phyloP scores from a whole-genome alignment of 2,888 invertebrate species.

The Disparrhopalites patrizii region DNA sequence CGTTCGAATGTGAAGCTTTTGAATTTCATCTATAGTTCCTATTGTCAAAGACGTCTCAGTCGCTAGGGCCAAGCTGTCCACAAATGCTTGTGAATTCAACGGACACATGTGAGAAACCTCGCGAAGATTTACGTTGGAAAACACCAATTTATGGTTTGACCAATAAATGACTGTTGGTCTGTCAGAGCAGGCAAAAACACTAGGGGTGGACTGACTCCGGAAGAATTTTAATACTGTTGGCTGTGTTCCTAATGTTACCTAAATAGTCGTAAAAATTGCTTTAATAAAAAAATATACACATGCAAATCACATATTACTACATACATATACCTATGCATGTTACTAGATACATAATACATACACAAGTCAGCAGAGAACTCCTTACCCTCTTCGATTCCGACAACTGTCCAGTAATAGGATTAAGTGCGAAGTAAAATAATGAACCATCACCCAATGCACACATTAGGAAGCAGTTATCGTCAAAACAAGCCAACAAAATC shows the following conservation, averaged over 20 bases:
- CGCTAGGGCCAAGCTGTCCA: slow-evolving; percentile 83
- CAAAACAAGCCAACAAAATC: slow-evolving; percentile 88
- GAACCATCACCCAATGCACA: slow-evolving; percentile 97
- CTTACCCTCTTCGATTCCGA: slow-evolving; percentile 77
- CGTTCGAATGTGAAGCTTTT: slow-evolving; percentile 93
- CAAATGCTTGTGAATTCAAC: slow-evolving; percentile 89
- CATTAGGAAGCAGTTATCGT: slow-evolving; percentile 81
- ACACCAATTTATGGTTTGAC: slow-evolving; percentile 96
- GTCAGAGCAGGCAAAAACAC: slow-evolving; percentile 98
- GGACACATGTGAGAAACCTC: slow-evolving; percentile 98
- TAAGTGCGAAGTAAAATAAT: slow-evolving; percentile 90
- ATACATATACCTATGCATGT: too few species aligned
- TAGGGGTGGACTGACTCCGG: slow-evolving; percentile 81
- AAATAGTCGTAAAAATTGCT: slow-evolving; percentile 15
- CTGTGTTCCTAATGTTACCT: slow-evolving; percentile 92
- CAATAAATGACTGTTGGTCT: slow-evolving; percentile 98
- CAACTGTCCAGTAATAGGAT: slow-evolving; percentile 68
- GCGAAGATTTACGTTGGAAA: slow-evolving; percentile 94
- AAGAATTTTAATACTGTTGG: slow-evolving; percentile 91
- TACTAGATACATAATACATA: background rate
- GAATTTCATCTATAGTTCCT: slow-evolving; percentile 97
- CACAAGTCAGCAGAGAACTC: background rate
- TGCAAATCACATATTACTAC: background rate
- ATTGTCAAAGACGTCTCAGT: slow-evolving; percentile 86
- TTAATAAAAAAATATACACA: background rate